Percentiles rank a stretch among this genome's conserved stretches.
Conservation (phyloP, 2,113 vertebrate species). For the Rhinoptilus africanus region DNA sequence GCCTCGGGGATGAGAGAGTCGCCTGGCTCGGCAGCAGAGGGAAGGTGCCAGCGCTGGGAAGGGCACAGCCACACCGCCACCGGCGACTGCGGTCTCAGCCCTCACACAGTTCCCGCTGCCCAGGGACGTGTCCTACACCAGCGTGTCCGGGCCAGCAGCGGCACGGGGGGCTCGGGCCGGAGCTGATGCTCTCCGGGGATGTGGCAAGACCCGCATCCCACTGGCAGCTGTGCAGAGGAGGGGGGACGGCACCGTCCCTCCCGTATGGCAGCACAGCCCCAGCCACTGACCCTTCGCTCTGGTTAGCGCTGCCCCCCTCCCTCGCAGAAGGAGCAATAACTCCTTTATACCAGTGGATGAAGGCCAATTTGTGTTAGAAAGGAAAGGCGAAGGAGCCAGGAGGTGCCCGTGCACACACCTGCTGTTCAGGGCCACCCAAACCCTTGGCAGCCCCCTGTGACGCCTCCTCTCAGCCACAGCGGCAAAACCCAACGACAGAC, state of each 20-base stretch:
- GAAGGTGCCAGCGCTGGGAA: not conserved
- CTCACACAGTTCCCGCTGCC: not conserved
- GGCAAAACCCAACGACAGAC: not conserved
- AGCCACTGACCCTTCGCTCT: not conserved
- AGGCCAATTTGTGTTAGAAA: not conserved
- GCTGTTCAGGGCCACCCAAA: not conserved
- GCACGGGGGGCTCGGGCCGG: fast-evolving
- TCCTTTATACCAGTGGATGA: not conserved
- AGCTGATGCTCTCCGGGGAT: fast-evolving
- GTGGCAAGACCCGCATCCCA: not conserved
- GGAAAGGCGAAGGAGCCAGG: not conserved
- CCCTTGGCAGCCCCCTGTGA: not conserved
- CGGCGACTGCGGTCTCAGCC: not conserved
- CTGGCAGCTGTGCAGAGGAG: not conserved
- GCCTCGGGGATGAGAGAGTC: fast-evolving
- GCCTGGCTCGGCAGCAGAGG: not conserved
- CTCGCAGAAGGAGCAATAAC: not conserved
- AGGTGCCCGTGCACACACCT: not conserved
- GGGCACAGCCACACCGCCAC: not conserved
- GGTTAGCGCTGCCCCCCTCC: not conserved
- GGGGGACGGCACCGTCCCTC: fast-evolving
- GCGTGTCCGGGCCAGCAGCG: not conserved
- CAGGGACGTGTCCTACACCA: fast-evolving
- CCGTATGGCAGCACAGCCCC: not conserved
- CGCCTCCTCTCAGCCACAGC: not conserved